Evolutionary conservation across 1,140 invertebrate species (phyloP), one percentile per base, ranked within the genome.

Genomic region (Drosophila serrata): DNA sequence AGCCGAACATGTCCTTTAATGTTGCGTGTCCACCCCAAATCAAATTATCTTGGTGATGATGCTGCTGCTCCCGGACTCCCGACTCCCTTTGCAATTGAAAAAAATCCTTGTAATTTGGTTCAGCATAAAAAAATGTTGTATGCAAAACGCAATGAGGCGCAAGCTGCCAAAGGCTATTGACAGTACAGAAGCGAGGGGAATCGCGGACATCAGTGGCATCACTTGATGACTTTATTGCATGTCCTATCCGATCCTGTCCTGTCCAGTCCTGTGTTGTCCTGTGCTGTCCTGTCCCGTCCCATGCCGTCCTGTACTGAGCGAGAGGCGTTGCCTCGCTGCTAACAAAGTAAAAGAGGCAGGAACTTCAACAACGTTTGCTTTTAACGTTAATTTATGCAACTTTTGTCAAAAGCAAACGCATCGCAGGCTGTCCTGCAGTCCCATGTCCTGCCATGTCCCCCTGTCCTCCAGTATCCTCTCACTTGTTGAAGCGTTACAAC

Each of bases 381-480:
- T 87, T 87, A 87, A 87, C 84, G 85, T 88, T 87, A 87, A 87
- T 87, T 87, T 87, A 87, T 87, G 84, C 84, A 88, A 84, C 84
- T 88, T 87, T 87, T 80, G 84, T 80, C 82, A 84, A 87, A 87
- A 80, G 84, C 68, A 64, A 64, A 64, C 48, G 49, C 29, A 33
- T 33, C 48, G 27, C 15, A 0, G 15, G 29, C 7, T 43, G 42
- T 45, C 43, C 19, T 29, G 45, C 7, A 15, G 19, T 45, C 13
- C 19, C 3, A 9, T 13, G 12, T 19, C 31, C 24, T 24, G 19
- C 13, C 13, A 0, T 40, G 3, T 19, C 11, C 11, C 29, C 49
- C 9, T 55, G 6, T 77, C 63, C 40, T 74, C 46, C 29, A n/a
- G n/a, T 55, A 37, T 69, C 55, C 51, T 17, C 51, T 60, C 74